A percentile compares a stretch with the other conserved stretches of the same genome.
These are phyloP conservation scores for Formica selysi DNA, from an alignment of 1,140 invertebrate species.

Conservation along the genomic window DNA sequence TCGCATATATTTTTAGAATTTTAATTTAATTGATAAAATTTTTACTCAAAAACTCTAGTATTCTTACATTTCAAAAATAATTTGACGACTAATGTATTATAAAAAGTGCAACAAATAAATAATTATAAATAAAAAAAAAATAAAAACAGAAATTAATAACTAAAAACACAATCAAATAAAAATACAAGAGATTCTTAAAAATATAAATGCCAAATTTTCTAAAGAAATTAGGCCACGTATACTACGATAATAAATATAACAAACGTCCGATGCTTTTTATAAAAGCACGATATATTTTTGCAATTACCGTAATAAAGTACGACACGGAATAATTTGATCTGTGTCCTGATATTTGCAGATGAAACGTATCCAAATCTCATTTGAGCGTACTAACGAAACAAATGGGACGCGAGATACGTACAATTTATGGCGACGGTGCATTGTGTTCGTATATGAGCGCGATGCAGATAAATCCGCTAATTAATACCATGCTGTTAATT, in stretches of 20 bases:
- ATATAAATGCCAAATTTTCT: background rate
- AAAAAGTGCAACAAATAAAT: no score
- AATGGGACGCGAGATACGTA: constrained; percentile 34
- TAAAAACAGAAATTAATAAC: no score
- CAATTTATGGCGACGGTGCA: constrained; percentile 32
- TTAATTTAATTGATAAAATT: no score
- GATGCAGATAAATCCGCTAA: constrained; percentile 53
- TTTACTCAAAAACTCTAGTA: no score
- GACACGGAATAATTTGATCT: constrained; percentile 3
- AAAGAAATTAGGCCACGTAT: background rate
- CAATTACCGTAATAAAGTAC: background rate
- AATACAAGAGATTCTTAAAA: no score
- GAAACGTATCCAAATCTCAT: constrained; percentile 37
- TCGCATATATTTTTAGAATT: no score
- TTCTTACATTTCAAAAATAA: no score
- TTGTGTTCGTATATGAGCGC: background rate
- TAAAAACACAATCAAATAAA: no score
- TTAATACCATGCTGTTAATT: constrained; percentile 66
- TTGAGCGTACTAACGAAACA: constrained; percentile 45
- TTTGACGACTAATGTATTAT: no score
- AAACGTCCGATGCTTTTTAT: background rate
- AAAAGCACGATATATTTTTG: background rate
- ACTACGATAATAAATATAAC: background rate
- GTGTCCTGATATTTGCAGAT: background rate
- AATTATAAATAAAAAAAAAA: no score